Percentiles rank a stretch among this genome's conserved stretches.
Conservation (phyloP, 2,888 invertebrate species). For the Rhagophthalmus giganteus region DNA sequence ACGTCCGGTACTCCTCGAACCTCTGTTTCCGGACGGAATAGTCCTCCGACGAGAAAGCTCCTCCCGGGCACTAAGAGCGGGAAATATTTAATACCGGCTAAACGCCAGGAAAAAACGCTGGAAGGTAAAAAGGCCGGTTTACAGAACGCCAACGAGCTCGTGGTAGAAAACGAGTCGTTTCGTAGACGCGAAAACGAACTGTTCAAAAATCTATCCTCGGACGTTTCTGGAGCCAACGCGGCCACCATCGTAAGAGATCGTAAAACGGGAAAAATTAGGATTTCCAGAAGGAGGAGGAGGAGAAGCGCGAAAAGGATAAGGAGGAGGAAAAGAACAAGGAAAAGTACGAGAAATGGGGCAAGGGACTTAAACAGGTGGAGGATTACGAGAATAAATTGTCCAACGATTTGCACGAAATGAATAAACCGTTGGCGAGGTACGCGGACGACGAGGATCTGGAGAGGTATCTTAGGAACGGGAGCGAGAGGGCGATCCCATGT, state of each 20-base stretch:
- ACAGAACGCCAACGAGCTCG: conserved; percentile 75
- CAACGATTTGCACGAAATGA: conserved; percentile 81
- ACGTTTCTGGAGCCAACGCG: conserved; percentile 73
- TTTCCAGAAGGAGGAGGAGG: conserved; percentile 69
- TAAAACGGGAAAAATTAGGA: conserved; percentile 67
- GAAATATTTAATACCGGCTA: conserved; percentile 35
- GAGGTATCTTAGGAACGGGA: conserved; percentile 70
- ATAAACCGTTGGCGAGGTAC: conserved; percentile 89
- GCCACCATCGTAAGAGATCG: conserved; percentile 70
- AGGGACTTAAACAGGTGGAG: conserved; percentile 83
- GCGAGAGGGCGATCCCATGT: conserved; percentile 92
- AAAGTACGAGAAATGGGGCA: conserved; percentile 83
- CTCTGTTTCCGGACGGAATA: too few species aligned
- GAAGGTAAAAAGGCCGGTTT: conserved; percentile 87
- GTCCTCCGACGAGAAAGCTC: conserved; percentile 21
- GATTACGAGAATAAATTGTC: conserved; percentile 68
- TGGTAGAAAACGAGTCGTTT: conserved; percentile 70
- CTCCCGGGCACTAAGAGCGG: conserved; percentile 36
- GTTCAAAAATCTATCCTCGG: conserved; percentile 70
- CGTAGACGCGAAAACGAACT: conserved; percentile 71
- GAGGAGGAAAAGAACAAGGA: conserved; percentile 68
- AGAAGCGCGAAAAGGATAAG: conserved; percentile 68
- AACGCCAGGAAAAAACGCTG: conserved; percentile 64
- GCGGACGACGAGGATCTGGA: conserved; percentile 89
- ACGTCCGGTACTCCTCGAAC: too few species aligned